Conservation (phyloP, 2,113 vertebrate species). For the Ageneiosus marmoratus region DNA sequence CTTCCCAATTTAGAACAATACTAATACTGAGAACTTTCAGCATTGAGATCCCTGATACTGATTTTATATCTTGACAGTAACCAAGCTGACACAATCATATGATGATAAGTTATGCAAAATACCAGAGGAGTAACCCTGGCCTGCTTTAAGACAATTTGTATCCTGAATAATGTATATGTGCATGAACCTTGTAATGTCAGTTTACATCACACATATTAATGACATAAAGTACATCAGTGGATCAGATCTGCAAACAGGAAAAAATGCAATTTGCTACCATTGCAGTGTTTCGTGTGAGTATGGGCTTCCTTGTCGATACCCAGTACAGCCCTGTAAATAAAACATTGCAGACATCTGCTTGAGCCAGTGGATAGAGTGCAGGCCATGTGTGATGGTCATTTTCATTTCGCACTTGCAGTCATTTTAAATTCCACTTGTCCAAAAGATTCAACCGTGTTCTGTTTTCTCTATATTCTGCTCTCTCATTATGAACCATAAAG, state of each 20-base stretch:
- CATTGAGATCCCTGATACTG: constrained; percentile 3
- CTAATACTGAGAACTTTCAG: background rate
- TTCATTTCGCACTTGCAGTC: background rate
- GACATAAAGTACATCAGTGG: background rate
- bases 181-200: background rate
- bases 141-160: background rate
- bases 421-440: background rate
- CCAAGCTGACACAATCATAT: background rate
- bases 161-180: background rate
- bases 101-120: background rate
- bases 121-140: background rate
- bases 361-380: background rate
- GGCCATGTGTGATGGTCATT: background rate
- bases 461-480: background rate
- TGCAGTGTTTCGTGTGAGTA: background rate
- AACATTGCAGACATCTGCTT: background rate
- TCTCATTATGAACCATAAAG: background rate
- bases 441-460: background rate
- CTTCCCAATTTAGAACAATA: background rate
- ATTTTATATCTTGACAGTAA: background rate
- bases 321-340: background rate
- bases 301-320: background rate
- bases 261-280: background rate
- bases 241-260: background rate
- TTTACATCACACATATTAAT: background rate